phyloP scores from a whole-genome alignment of 2,797 vertebrate species.

The Melanotaenia pygmaea region DNA sequence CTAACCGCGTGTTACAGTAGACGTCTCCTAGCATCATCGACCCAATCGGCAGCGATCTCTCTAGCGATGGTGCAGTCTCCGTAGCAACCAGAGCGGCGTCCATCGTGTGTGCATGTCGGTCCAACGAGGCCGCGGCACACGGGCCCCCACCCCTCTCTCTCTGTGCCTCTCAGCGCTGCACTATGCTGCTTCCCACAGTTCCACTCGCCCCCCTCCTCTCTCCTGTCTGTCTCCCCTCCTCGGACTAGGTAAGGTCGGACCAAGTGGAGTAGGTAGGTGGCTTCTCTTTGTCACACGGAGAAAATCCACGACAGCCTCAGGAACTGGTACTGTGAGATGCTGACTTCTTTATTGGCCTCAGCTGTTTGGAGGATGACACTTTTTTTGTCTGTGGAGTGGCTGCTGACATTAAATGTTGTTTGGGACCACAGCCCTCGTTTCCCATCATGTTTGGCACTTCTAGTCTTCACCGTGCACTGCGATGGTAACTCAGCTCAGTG shows the following conservation, averaged over 20 bases:
- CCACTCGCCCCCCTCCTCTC: conserved; percentile 65
- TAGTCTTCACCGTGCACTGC: conserved; percentile 40
- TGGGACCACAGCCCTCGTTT: conserved; percentile 58
- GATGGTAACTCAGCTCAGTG: conserved; percentile 56
- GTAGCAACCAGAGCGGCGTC: conserved; percentile 66
- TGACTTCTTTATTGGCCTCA: conserved; percentile 39
- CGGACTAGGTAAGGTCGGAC: conserved; percentile 80
- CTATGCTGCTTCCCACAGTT: conserved; percentile 59
- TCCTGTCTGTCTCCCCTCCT: conserved; percentile 65
- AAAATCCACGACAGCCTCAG: conserved; percentile 58
- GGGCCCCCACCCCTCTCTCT: conserved; percentile 27
- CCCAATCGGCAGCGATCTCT: conserved; percentile 45
- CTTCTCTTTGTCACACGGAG: conserved; percentile 79
- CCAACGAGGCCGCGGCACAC: conserved; percentile 40
- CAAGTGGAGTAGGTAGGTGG: conserved; percentile 81
- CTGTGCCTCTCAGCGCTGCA: conserved; percentile 47
- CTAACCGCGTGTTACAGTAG: conserved; percentile 83
- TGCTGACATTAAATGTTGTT: conserved; percentile 38
- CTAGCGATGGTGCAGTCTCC: conserved; percentile 57
- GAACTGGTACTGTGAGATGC: conserved; percentile 24
- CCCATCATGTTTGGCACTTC: conserved; percentile 20
- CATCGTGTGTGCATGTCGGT: conserved; percentile 22
- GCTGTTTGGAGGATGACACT: conserved; percentile 30
- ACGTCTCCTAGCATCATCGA: conserved; percentile 67
- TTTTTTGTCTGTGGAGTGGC: conserved; percentile 30